These are phyloP conservation scores for Campodea augens DNA, from an alignment of 1,140 invertebrate genomes.

Conservation along the genomic window DNA sequence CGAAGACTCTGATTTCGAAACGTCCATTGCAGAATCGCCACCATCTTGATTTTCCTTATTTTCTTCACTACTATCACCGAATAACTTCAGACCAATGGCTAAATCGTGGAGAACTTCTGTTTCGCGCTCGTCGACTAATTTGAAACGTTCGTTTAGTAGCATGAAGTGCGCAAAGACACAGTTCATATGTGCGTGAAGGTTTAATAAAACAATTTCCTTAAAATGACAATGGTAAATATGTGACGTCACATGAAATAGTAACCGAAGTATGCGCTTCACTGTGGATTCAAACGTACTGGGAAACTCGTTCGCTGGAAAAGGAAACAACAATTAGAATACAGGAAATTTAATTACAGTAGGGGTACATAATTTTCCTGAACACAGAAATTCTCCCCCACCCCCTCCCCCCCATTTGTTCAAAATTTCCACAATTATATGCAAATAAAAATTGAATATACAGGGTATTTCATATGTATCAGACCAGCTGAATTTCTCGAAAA, in stretches of 20 bases:
- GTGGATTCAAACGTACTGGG: constrained; percentile 82
- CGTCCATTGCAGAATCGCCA: too few relatives aligned
- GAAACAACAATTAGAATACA: constrained; percentile 12
- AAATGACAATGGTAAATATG: constrained; percentile 97
- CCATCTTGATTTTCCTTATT: constrained; percentile 12
- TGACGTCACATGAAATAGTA: constrained; percentile 92
- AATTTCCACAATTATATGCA: too few relatives aligned
- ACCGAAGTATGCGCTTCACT: constrained; percentile 85
- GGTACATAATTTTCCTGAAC: too few relatives aligned
- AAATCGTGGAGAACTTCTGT: constrained; percentile 80
- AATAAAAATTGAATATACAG: too few relatives aligned
- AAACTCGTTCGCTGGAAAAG: constrained; percentile 73
- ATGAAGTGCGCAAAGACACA: constrained; percentile 92
- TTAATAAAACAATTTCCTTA: constrained; percentile 76
- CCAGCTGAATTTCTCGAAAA: too few relatives aligned
- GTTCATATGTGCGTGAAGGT: constrained; percentile 84
- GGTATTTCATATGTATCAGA: too few relatives aligned
- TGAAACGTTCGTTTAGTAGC: constrained; percentile 62
- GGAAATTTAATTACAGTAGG: too few relatives aligned
- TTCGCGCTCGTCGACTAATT: constrained; percentile 86
- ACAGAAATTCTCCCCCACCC: too few relatives aligned
- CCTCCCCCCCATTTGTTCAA: too few relatives aligned
- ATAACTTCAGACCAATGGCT: constrained; percentile 42
- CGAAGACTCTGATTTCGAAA: too few relatives aligned
- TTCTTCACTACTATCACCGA: constrained; percentile 10